Base-by-base conservation (phyloP, 2,888 invertebrate genomes). In the Caenorhabditis plicata region DNA sequence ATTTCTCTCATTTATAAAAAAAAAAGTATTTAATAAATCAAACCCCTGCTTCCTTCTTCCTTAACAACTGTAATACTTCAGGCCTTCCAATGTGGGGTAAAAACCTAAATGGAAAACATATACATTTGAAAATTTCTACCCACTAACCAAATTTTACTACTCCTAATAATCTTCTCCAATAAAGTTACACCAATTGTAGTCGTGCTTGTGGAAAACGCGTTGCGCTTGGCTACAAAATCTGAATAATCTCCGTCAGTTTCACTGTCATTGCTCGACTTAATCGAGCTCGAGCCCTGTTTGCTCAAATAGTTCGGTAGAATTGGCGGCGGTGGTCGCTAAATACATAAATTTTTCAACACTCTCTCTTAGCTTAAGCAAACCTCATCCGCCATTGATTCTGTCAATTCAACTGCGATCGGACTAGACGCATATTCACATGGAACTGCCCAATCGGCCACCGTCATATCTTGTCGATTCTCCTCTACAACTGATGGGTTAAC, bases 61-160 rank as follows among this genome's bases (percentile, higher is more conserved):
- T 83, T 42, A 95, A 87, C 72, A 94, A 86, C 83, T 94, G 93
- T 73, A 92, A 90, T 23, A 92, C 92, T 4, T 92, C 93, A 49
- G 91, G 90, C 68, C 94, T 86, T 81, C 92, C 92, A 46, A 94
- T 90, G 32, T 91, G 91, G 0, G 92, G 91, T 62, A 94, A 86
- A 83, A 91, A 93, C 63, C 63, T 63, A 23, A 9, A 36, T 32
- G 19, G 9, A 36, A 13, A 15, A 19, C 11, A 9, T 27, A 27
- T 27, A 27, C 29, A 13, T 33, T 15, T 42, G 26, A 31, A 25
- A 35, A 7, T 5, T 23, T 35, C 13, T n/a, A 49, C 32, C 19
- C 15, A 31, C 54, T 22, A 2, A 67, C 95, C 95, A 95, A 77
- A 95, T 90, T 36, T 92, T 91, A 84, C 93, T 92, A 27, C 91